These are phyloP conservation scores for Acanthosepion esculentum DNA, from an alignment of 2,888 invertebrate species.

Conservation along the genomic window DNA sequence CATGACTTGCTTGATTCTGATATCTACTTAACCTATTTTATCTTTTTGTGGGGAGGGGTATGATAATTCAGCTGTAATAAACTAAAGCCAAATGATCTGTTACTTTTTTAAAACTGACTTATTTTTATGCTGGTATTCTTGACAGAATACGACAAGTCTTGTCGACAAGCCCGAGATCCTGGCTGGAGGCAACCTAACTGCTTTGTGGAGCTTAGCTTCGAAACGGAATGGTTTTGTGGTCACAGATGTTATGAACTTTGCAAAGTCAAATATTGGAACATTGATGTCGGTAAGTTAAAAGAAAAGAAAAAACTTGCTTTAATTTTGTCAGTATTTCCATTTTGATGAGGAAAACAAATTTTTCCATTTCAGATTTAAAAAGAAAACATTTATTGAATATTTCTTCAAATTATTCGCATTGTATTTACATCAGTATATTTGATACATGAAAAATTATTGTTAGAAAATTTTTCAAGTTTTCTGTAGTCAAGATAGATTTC, in stretches of 20 bases:
- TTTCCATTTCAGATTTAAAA: neutral
- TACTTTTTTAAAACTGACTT: too few species aligned
- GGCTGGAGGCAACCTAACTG: slow-evolving; percentile 59
- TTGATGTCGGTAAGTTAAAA: slow-evolving; percentile 81
- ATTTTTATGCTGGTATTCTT: neutral
- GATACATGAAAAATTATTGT: too few species aligned
- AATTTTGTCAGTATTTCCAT: neutral
- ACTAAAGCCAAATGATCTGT: too few species aligned
- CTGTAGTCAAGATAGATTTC: too few species aligned
- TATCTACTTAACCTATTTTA: too few species aligned
- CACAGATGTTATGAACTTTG: slow-evolving; percentile 79
- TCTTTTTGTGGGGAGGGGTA: too few species aligned
- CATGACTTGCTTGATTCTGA: too few species aligned
- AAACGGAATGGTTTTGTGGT: slow-evolving; percentile 66
- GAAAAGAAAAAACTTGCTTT: neutral
- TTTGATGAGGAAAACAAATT: neutral
- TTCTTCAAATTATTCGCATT: neutral
- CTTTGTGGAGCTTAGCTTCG: slow-evolving; percentile 66
- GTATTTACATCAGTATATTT: too few species aligned
- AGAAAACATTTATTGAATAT: neutral
- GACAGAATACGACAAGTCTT: slow-evolving; percentile 59
- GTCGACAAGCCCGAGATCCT: slow-evolving; percentile 50
- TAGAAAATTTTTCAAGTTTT: too few species aligned
- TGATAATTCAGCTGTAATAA: too few species aligned
- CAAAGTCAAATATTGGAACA: slow-evolving; percentile 91